A percentile compares a stretch with the other conserved stretches of the same genome.
These are phyloP conservation scores for Mustela erminea DNA, from an alignment of 2,797 vertebrate genomes.

Conservation along the genomic window DNA sequence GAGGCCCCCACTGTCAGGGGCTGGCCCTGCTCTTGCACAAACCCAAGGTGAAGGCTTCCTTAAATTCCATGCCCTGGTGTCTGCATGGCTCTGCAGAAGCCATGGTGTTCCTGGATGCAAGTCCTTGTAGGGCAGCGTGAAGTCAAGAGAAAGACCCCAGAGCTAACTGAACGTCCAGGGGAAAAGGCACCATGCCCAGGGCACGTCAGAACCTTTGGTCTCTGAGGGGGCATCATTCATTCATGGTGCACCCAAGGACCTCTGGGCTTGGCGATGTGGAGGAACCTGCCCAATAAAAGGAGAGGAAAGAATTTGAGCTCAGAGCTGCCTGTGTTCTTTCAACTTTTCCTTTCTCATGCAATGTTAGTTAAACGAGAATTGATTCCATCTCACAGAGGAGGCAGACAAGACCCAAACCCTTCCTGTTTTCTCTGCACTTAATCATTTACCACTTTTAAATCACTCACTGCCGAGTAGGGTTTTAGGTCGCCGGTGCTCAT, in stretches of 20 bases:
- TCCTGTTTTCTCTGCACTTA: not conserved
- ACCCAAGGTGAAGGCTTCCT: not conserved
- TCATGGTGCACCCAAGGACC: not conserved
- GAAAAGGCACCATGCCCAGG: not conserved
- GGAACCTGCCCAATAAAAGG: not conserved
- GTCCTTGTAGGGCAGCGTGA: not conserved
- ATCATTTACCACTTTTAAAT: not conserved
- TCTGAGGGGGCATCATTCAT: not conserved
- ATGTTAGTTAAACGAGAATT: not conserved
- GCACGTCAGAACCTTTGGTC: rapidly evolving
- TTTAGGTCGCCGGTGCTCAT: not conserved
- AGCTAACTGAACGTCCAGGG: too few species aligned
- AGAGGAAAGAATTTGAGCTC: not conserved
- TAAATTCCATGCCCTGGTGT: not conserved
- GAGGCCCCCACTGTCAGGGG: not conserved
- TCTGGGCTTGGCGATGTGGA: not conserved
- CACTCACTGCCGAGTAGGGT: not conserved
- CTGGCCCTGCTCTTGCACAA: not conserved
- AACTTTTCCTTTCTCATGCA: not conserved
- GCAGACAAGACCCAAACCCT: not conserved
- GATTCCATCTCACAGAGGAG: not conserved
- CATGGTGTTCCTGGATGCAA: not conserved
- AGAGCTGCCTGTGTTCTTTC: not conserved
- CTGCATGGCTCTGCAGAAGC: not conserved
- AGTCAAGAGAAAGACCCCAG: not conserved